Base-by-base conservation (phyloP, 2,797 vertebrate species). In the Carapus acus region DNA sequence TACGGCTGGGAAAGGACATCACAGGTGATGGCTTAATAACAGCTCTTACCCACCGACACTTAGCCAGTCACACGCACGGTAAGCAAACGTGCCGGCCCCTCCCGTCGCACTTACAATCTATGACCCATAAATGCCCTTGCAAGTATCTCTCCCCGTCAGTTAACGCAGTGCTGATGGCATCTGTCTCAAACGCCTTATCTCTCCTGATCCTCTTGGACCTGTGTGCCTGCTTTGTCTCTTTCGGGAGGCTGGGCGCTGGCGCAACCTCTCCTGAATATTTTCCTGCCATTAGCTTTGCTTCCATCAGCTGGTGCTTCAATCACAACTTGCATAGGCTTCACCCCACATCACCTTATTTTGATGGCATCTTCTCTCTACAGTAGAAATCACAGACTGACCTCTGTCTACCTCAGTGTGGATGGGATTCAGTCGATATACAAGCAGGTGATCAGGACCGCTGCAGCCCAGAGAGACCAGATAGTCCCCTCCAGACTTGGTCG, bases 31-130 rank as follows among this genome's bases (percentile, higher is more conserved):
- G 52, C 52, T 39, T 75, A 71, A 73, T 73, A 52, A 81, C 65
- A 71, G 71, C 59, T 69, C 65, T 74, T 60, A 27, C 24, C 24
- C 24, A 27, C 60, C 71, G 69, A 74, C 65, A 63, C 24, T 27
- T 27, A 27, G 9, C 4, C 24, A 27, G 24, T 27, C 4, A 27
- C 24, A 68, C 52, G 54, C 2, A 4, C 2, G 36, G 46, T 31
- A 40, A 56, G 43, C 38, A 54, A 63, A 68, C 7, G 5, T 40
- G 51, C 53, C 58, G 58, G 33, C 44, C 49, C 31, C 54, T 57
- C 55, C 62, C 66, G 73, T 73, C 67, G 73, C 62, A 74, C 54
- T 73, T 66, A 64, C 78, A 74, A 72, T 80, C 73, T 71, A 77
- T 68, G 74, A 75, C 54, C 71, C 64, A 69, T 73, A 63, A 74